phyloP scores from a whole-genome alignment of 2,797 vertebrate genomes.

The Manis pentadactyla region DNA sequence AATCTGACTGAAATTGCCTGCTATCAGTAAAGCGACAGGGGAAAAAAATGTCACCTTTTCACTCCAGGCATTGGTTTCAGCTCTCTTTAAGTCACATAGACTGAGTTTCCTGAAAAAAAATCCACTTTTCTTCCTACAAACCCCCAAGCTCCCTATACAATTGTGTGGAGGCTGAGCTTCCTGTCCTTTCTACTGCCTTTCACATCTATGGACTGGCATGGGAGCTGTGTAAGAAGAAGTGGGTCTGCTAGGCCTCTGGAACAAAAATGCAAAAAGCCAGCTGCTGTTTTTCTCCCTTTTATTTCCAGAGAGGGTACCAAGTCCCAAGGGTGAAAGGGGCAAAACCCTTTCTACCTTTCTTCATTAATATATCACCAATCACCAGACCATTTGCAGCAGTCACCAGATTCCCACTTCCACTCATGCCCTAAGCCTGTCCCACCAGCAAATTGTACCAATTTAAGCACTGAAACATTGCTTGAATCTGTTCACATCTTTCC shows the following conservation, averaged over 20 bases:
- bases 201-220: neutral
- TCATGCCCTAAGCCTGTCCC: neutral
- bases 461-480: neutral
- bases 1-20: slow-evolving; percentile 65
- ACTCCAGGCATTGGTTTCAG: slow-evolving; percentile 46
- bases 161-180: neutral
- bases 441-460: neutral
- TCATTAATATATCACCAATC: neutral
- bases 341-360: neutral
- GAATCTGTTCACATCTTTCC: neutral
- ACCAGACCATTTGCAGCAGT: neutral
- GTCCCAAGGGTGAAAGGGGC: neutral
- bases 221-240: neutral
- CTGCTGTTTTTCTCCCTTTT: neutral
- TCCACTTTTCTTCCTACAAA: neutral
- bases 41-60: slow-evolving; percentile 75
- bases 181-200: neutral
- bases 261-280: neutral
- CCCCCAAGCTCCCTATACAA: neutral
- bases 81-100: slow-evolving; percentile 61
- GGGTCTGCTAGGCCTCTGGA: neutral
- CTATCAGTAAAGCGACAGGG: slow-evolving; percentile 27
- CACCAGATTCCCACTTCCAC: neutral
- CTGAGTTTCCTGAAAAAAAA: neutral
- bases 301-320: neutral